phyloP scores from a whole-genome alignment of 2,888 invertebrate species.

The Syritta pipiens region DNA sequence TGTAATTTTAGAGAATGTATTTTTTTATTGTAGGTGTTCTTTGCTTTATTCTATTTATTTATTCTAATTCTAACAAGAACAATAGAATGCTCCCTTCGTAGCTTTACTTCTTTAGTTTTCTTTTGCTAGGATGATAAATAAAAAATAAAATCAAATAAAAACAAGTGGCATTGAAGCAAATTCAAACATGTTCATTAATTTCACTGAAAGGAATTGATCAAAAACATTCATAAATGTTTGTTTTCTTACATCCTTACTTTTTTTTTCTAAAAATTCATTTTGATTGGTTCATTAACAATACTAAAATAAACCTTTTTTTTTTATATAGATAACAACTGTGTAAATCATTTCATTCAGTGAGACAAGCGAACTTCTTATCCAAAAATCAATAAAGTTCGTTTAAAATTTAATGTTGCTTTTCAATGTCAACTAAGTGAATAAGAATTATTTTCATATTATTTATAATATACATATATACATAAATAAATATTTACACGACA shows the following conservation, averaged over 20 bases:
- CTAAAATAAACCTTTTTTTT: too few species aligned
- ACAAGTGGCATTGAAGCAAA: conserved; percentile 31
- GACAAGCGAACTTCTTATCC: background rate
- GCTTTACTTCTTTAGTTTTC: conserved; percentile 41
- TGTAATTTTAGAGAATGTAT: conserved; percentile 51
- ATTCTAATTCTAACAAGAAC: conserved; percentile 31
- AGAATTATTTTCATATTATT: conserved; percentile 62
- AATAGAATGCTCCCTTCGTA: conserved; percentile 54
- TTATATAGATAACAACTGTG: too few species aligned
- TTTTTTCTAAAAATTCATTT: background rate
- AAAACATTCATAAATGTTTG: background rate
- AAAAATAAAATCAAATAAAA: conserved; percentile 14
- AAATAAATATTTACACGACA: conserved; percentile 69
- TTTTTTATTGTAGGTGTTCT: conserved; percentile 58
- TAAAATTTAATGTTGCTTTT: conserved; percentile 34
- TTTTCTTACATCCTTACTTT: conserved; percentile 2
- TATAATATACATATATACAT: conserved; percentile 50
- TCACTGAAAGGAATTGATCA: conserved; percentile 50
- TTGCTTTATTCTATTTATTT: conserved; percentile 65
- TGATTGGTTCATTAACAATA: too few species aligned
- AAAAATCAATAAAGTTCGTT: background rate
- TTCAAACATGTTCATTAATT: background rate
- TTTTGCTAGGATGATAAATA: conserved; percentile 60
- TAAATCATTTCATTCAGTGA: conserved; percentile 37
- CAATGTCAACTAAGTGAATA: conserved; percentile 52